phyloP scores from a whole-genome alignment of 2,113 vertebrate genomes.

The Ifrita kowaldi region DNA sequence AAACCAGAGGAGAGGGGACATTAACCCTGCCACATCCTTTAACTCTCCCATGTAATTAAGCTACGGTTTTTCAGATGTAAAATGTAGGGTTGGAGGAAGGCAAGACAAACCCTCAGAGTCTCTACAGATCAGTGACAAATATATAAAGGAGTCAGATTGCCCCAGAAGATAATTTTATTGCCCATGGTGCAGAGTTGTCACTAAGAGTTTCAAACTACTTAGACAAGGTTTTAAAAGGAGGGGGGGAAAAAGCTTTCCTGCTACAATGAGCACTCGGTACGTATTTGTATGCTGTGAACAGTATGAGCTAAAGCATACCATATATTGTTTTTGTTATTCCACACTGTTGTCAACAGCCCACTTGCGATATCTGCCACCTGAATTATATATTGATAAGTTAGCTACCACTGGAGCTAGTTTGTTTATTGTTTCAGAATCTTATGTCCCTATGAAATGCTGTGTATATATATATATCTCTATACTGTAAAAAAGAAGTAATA shows the following conservation, averaged over 20 bases:
- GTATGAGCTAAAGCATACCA: constrained; percentile 60
- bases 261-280: constrained; percentile 39
- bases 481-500: constrained; percentile 78
- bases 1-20: background rate
- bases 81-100: background rate
- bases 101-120: background rate
- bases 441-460: constrained; percentile 76
- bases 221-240: background rate
- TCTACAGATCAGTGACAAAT: background rate
- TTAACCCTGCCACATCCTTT: background rate
- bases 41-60: background rate
- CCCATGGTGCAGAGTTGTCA: constrained; percentile 31
- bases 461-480: constrained; percentile 75
- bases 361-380: constrained; percentile 49
- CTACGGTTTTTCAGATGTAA: background rate
- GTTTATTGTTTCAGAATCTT: constrained; percentile 70
- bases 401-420: constrained; percentile 50
- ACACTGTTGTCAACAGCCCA: constrained; percentile 38
- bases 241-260: background rate
- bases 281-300: constrained; percentile 64
- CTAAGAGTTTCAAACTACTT: constrained; percentile 42
- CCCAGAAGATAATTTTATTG: background rate
- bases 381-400: constrained; percentile 65
- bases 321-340: constrained; percentile 53
- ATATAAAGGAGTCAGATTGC: background rate